Evolutionary conservation across 2,888 invertebrate species (phyloP), one percentile per base, ranked within the genome.

Genomic region (Philonicus albiceps): DNA sequence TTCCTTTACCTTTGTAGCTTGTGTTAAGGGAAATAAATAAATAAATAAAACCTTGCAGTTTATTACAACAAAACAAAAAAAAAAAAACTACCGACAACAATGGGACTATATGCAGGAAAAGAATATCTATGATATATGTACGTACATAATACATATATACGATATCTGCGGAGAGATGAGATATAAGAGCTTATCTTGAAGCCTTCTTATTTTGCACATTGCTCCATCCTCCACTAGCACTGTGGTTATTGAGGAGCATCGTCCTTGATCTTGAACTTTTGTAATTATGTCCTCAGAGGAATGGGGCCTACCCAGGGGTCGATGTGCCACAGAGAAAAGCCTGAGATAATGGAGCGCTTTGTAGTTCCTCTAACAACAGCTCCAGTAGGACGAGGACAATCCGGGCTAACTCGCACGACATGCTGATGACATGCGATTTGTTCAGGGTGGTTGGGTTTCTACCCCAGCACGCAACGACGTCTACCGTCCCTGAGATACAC

Each of bases 181-280:
- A 78, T 78, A 78, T 49, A 16, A 53, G 80, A 53, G 27, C 49
- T 80, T 53, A 30, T 53, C 43, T 31, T 80, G 49, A 30, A 80
- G 80, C 8, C 30, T 13, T 49, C 80, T 43, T 16, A 31, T 49
- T 80, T 80, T 53, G 80, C 30, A 49, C n/a, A 19, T n/a, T 5
- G 49, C 49, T 49, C 49, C 49, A 19, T n/a, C 49, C 49, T n/a
- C 6, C 27, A 16, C 19, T 37, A 43, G 11, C 64, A 31, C 64
- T 64, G 55, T 11, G 31, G n/a, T 34, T 37, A 83, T 83, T 72
- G 37, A 30, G 49, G 31, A 55, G 53, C 34, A 34, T 72, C 83
- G 83, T 72, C 83, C 83, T 83, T 83, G 83, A 83, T 83, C 83
- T 83, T 83, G 83, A 83, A 83, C 83, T 83, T 83, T 83, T 76